Evolutionary conservation across 2,113 vertebrate genomes (phyloP).

Genomic region (Natator depressus): DNA sequence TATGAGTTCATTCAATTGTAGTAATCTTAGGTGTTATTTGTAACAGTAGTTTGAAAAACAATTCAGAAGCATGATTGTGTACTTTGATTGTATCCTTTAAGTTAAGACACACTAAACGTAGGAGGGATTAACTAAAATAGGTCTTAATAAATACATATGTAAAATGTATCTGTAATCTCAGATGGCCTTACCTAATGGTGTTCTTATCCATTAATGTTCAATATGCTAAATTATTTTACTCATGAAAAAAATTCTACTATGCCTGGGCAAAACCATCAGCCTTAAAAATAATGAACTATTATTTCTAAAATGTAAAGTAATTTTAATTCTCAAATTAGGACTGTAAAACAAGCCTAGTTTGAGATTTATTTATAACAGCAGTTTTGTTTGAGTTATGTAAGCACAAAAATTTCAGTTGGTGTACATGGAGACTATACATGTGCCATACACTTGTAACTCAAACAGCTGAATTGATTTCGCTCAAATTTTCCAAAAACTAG

Average conservation of each 20-base stretch:
- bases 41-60: background rate
- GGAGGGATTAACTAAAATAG: background rate
- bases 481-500: background rate
- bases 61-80: background rate
- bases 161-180: background rate
- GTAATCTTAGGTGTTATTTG: background rate
- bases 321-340: slow-evolving; percentile 21
- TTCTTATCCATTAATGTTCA: background rate
- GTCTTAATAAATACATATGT: background rate
- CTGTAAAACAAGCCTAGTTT: background rate
- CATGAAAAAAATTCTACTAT: slow-evolving; percentile 16
- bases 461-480: background rate
- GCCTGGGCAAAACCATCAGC: slow-evolving; percentile 41
- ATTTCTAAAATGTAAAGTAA: slow-evolving; percentile 33
- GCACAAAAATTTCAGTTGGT: slow-evolving; percentile 1
- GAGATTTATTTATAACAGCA: slow-evolving; percentile 58
- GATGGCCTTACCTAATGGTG: slow-evolving; percentile 22
- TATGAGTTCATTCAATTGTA: background rate
- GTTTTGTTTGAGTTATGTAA: slow-evolving; percentile 20
- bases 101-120: background rate
- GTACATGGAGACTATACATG: background rate
- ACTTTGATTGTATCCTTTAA: background rate
- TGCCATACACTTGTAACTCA: background rate
- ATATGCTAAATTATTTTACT: slow-evolving; percentile 10
- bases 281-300: slow-evolving; percentile 20